These are phyloP conservation scores for Furnarius figulus DNA, from an alignment of 2,113 vertebrate species.

Conservation along the genomic window DNA sequence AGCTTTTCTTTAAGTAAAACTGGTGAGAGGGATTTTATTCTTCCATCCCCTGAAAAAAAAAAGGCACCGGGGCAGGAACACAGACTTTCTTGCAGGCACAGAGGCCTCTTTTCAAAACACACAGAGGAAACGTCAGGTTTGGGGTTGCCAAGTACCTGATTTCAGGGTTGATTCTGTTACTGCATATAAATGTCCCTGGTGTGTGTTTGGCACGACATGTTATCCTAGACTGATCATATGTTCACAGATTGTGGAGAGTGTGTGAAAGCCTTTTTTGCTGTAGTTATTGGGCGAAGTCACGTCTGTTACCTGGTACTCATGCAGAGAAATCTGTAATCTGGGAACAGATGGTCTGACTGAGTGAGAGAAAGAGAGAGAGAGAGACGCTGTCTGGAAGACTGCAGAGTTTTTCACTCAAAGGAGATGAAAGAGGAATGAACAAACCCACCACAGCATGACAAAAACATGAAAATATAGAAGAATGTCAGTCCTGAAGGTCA, in stretches of 20 bases:
- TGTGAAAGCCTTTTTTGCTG: slow-evolving; percentile 69
- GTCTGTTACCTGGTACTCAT: slow-evolving; percentile 72
- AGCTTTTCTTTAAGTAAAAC: not conserved
- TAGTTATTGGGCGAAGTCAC: slow-evolving; percentile 57
- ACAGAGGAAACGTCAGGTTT: not conserved
- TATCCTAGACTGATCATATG: slow-evolving; percentile 73
- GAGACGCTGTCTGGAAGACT: slow-evolving; percentile 53
- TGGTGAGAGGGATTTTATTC: not conserved
- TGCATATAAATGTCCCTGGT: slow-evolving; percentile 44
- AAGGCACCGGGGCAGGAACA: not conserved
- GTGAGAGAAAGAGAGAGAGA: slow-evolving; percentile 15
- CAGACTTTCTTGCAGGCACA: not conserved
- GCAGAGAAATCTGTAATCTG: slow-evolving; percentile 67
- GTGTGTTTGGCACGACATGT: slow-evolving; percentile 63
- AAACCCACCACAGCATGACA: slow-evolving; percentile 39
- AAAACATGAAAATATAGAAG: slow-evolving; percentile 57
- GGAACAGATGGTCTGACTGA: slow-evolving; percentile 71
- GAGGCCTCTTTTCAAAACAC: not conserved
- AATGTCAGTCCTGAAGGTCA: slow-evolving; percentile 59
- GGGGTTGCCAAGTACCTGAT: slow-evolving; percentile 37
- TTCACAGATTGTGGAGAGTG: slow-evolving; percentile 67
- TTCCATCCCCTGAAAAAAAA: not conserved
- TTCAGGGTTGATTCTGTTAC: slow-evolving; percentile 58
- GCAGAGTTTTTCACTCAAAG: slow-evolving; percentile 8
- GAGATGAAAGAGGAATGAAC: slow-evolving; percentile 53